A percentile compares a stretch with the other conserved stretches of the same genome.
Conservation (phyloP, 2,113 vertebrate species). For the Dicaeum eximium region DNA sequence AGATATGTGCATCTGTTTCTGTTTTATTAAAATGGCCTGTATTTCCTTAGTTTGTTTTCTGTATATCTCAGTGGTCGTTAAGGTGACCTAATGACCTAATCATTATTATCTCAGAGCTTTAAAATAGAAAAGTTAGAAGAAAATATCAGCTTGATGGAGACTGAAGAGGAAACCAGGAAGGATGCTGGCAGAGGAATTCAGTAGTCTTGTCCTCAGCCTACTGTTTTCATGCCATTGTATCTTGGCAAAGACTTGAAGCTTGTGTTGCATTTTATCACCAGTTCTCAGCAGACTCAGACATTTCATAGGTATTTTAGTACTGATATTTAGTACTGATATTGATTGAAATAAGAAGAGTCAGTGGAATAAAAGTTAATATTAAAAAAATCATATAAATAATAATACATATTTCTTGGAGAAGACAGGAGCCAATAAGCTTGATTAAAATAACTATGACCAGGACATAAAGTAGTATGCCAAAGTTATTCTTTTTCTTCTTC, state of each 20-base stretch:
- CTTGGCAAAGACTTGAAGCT: not conserved
- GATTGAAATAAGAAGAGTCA: not conserved
- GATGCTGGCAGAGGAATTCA: not conserved
- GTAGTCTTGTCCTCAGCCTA: not conserved
- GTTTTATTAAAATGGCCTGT: not conserved
- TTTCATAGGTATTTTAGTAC: not conserved
- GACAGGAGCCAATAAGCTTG: not conserved
- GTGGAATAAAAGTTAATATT: not conserved
- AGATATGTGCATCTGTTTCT: not conserved
- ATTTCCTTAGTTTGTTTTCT: not conserved
- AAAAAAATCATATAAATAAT: not conserved
- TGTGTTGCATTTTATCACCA: not conserved
- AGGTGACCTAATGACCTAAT: not conserved
- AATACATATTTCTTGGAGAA: not conserved
- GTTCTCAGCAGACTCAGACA: not conserved
- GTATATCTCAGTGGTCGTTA: not conserved
- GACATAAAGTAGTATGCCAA: not conserved
- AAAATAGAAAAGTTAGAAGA: not conserved
- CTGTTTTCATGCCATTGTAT: not conserved
- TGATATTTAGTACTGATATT: too few relatives aligned
- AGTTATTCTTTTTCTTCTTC: not conserved
- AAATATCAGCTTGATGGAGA: not conserved
- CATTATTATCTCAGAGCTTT: not conserved
- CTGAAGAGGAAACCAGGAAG: not conserved
- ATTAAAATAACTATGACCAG: not conserved